Evolutionary conservation across 2,797 vertebrate genomes (phyloP).

Genomic region (Macrochelys suwanniensis): DNA sequence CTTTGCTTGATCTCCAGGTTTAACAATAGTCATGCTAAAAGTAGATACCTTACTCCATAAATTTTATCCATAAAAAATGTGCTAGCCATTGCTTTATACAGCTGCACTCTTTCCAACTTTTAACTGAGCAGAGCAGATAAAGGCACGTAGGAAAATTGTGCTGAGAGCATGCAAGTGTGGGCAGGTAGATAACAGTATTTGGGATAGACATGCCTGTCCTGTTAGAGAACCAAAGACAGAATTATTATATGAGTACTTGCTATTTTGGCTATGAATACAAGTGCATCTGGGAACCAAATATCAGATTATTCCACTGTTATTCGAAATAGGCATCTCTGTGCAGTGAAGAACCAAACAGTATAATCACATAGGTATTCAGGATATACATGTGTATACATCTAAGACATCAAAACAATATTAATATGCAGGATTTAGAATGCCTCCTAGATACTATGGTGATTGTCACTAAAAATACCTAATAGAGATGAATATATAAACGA

Average conservation of each 20-base stretch:
- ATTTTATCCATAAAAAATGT: slow-evolving; percentile 85
- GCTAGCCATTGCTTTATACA: slow-evolving; percentile 82
- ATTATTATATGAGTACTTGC: not conserved
- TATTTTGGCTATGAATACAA: not conserved
- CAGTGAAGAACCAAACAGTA: not conserved
- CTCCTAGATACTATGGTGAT: not conserved
- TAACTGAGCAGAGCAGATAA: slow-evolving; percentile 75
- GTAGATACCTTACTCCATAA: slow-evolving; percentile 87
- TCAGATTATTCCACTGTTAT: rapidly evolving
- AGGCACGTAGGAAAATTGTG: slow-evolving; percentile 51
- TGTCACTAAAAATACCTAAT: not conserved
- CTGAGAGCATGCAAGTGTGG: slow-evolving; percentile 48
- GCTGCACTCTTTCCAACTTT: slow-evolving; percentile 77
- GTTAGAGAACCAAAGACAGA: not conserved
- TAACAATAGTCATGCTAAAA: slow-evolving; percentile 89
- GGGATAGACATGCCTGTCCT: not conserved
- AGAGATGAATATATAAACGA: not conserved
- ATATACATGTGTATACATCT: not conserved
- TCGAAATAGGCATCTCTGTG: not conserved
- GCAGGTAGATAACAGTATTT: slow-evolving; percentile 6
- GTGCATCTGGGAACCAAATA: not conserved
- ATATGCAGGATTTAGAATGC: not conserved
- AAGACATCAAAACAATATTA: not conserved
- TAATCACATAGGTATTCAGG: not conserved
- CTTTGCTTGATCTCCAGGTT: slow-evolving; percentile 87